Percentiles rank a stretch among this genome's conserved stretches.
phyloP scores from a whole-genome alignment of 2,797 vertebrate genomes.

The Zonotrichia albicollis region DNA sequence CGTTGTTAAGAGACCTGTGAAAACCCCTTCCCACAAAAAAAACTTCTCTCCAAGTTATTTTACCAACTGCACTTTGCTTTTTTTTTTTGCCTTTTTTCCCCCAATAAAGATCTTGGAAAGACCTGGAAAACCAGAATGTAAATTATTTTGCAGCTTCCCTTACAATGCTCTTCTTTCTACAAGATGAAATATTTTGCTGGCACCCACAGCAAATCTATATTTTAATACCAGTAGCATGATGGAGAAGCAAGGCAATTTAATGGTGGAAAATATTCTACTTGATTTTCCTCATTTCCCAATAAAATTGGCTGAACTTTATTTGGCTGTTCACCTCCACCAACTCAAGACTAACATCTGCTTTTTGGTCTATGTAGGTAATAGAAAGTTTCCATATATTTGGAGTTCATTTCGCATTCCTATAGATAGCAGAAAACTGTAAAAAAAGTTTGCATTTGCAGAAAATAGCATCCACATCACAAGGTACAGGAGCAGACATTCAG shows the following conservation, averaged over 20 bases:
- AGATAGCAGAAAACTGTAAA: not conserved
- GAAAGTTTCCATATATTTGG: slow-evolving; percentile 52
- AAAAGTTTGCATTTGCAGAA: not conserved
- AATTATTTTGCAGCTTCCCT: slow-evolving; percentile 34
- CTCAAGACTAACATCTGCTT: slow-evolving; percentile 62
- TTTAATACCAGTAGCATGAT: slow-evolving; percentile 36
- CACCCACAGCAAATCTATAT: slow-evolving; percentile 21
- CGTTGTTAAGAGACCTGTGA: not conserved
- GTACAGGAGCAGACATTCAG: not conserved
- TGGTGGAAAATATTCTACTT: slow-evolving; percentile 44
- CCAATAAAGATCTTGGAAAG: not conserved
- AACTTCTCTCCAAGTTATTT: not conserved
- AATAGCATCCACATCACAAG: not conserved
- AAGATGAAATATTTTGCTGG: slow-evolving; percentile 5
- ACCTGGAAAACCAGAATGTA: not conserved
- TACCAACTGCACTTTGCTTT: not conserved
- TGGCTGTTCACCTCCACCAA: slow-evolving; percentile 53
- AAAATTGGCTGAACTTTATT: slow-evolving; percentile 65
- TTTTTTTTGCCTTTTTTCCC: not conserved
- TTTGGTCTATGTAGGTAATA: slow-evolving; percentile 34
- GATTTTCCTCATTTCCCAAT: slow-evolving; percentile 60
- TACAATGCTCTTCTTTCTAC: not conserved
- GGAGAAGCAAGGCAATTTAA: slow-evolving; percentile 34
- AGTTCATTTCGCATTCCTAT: slow-evolving; percentile 5
- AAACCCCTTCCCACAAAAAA: not conserved